Conservation (phyloP, 2,113 vertebrate genomes). For the Pelmatolapia mariae region DNA sequence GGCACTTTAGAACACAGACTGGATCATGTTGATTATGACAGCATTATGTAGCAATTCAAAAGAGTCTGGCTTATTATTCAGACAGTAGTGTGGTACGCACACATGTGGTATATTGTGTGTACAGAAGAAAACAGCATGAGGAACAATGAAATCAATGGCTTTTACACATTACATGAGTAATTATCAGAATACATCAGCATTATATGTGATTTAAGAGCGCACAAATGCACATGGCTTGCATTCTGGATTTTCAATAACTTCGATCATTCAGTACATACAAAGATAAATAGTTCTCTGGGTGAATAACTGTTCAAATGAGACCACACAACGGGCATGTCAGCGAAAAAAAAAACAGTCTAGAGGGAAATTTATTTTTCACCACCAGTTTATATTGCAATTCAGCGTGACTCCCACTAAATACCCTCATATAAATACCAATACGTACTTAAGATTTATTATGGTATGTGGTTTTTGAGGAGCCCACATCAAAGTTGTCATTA, state of each 20-base stretch:
- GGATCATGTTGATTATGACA: background rate
- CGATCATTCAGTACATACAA: background rate
- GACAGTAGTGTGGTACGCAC: background rate
- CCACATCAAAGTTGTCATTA: constrained; percentile 20
- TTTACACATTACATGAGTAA: background rate
- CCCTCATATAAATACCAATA: constrained; percentile 22
- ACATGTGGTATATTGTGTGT: background rate
- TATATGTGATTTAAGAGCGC: background rate
- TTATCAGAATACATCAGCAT: background rate
- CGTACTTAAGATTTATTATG: constrained; percentile 16
- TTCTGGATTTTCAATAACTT: background rate
- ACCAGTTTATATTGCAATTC: constrained; percentile 32
- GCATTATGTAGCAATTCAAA: background rate
- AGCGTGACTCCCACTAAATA: constrained; percentile 6
- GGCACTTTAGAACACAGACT: background rate
- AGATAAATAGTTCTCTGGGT: background rate
- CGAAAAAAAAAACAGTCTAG: background rate
- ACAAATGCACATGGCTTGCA: background rate
- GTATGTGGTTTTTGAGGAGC: constrained; percentile 14
- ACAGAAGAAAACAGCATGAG: background rate
- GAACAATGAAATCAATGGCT: background rate
- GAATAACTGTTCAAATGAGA: background rate
- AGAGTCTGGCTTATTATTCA: background rate
- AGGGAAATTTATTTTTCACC: background rate
- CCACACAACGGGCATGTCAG: constrained; percentile 8